Evolutionary conservation across 2,797 vertebrate genomes (phyloP).

Genomic region (Urophycis tenuis): DNA sequence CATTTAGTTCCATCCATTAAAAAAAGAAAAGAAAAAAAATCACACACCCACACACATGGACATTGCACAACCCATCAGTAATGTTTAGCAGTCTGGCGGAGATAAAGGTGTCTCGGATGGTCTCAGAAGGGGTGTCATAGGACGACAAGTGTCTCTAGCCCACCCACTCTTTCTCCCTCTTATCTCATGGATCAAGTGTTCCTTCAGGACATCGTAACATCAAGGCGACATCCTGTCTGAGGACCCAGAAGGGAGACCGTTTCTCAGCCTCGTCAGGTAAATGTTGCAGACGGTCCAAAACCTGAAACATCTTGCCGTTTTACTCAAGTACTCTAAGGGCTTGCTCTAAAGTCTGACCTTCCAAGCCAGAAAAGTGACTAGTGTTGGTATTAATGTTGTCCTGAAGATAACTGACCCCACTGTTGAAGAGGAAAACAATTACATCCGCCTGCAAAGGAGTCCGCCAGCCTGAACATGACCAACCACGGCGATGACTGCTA

Average conservation of each 20-base stretch:
- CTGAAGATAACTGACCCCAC: slow-evolving; percentile 49
- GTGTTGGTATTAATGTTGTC: slow-evolving; percentile 42
- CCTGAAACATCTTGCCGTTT: not conserved
- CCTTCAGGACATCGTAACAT: slow-evolving; percentile 83
- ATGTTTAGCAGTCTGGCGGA: slow-evolving; percentile 65
- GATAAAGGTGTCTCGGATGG: slow-evolving; percentile 60
- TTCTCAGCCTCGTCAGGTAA: slow-evolving; percentile 77
- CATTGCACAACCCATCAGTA: slow-evolving; percentile 49
- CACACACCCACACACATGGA: slow-evolving; percentile 49
- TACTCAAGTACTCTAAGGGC: not conserved
- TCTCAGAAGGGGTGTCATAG: slow-evolving; percentile 61
- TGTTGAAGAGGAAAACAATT: slow-evolving; percentile 36
- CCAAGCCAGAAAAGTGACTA: slow-evolving; percentile 1
- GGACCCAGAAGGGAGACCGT: slow-evolving; percentile 64
- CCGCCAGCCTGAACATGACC: slow-evolving; percentile 71
- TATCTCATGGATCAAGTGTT: slow-evolving; percentile 98
- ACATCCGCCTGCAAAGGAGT: slow-evolving; percentile 23
- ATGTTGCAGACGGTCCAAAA: slow-evolving; percentile 28
- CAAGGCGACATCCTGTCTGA: slow-evolving; percentile 77
- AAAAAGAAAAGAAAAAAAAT: slow-evolving; percentile 42
- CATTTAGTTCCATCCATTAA: slow-evolving; percentile 40
- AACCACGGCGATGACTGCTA: slow-evolving; percentile 94
- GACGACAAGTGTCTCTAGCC: slow-evolving; percentile 68
- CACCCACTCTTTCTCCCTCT: slow-evolving; percentile 80
- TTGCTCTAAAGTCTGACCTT: not conserved